These are phyloP conservation scores for Oscheius sp. DNA, from an alignment of 1,140 invertebrate species.

Conservation along the genomic window DNA sequence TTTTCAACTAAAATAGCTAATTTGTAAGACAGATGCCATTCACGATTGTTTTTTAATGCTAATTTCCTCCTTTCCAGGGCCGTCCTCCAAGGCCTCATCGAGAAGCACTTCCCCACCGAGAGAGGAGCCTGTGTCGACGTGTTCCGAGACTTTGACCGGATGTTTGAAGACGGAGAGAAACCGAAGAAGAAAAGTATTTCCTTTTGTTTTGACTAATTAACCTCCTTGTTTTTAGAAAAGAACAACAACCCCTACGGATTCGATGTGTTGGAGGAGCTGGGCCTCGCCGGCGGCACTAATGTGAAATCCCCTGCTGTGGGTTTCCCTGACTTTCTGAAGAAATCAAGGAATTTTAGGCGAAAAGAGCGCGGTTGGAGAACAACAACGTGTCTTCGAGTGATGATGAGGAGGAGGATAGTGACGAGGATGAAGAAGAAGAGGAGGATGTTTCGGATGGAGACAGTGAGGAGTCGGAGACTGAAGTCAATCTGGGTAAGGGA, in stretches of 20 bases:
- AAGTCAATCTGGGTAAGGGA: constrained; percentile 6
- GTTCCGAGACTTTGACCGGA: constrained; percentile 51
- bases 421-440: constrained; percentile 15
- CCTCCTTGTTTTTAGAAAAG: neutral
- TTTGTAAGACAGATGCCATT: too few relatives aligned
- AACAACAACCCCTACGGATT: neutral
- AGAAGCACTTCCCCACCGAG: constrained; percentile 59
- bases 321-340: neutral
- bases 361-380: constrained; percentile 5
- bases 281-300: neutral
- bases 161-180: constrained; percentile 41
- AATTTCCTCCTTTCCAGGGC: constrained; percentile 47
- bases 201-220: neutral
- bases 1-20: too few relatives aligned
- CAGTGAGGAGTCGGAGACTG: constrained; percentile 15
- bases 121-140: constrained; percentile 40
- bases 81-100: constrained; percentile 53
- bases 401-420: constrained; percentile 26
- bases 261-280: constrained; percentile 27
- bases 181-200: constrained; percentile 10
- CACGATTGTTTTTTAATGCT: too few relatives aligned
- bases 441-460: constrained; percentile 18
- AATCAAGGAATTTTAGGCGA: neutral
- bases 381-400: constrained; percentile 17
- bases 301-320: neutral